These are phyloP conservation scores for Aphrocallistes beatrix DNA, from an alignment of 37 sponge, comb jelly and placozoan species.

Conservation along the genomic window DNA sequence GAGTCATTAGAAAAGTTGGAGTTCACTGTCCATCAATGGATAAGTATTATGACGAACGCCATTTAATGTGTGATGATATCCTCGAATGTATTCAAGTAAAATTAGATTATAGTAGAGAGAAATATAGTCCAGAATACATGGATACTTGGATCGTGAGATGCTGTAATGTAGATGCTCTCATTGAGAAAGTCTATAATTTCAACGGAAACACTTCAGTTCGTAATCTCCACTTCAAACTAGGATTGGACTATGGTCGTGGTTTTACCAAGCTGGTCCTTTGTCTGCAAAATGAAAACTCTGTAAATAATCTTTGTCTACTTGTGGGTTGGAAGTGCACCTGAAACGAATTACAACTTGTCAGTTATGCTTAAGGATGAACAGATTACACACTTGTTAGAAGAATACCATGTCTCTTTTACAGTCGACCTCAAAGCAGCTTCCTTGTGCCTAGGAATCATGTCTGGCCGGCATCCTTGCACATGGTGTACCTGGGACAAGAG, in stretches of 20 bases:
- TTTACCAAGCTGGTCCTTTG: background rate
- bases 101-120: background rate
- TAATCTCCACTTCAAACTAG: background rate
- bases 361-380: background rate
- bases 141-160: background rate
- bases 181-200: background rate
- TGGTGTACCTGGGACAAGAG: background rate
- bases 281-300: background rate
- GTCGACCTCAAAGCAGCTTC: background rate
- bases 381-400: background rate
- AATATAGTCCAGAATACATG: background rate
- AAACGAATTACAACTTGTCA: background rate
- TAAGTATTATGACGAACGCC: no score
- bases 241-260: background rate
- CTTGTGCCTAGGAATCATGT: background rate
- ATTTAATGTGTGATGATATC: no score
- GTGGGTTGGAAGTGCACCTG: background rate
- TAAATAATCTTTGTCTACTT: background rate
- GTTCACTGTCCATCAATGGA: no score
- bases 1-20: no score
- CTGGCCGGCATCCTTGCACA: background rate
- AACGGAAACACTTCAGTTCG: background rate
- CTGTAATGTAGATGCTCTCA: background rate
- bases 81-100: no score
- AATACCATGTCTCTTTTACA: background rate